These are phyloP conservation scores for Lamellibrachia satsuma DNA, from an alignment of 2,888 invertebrate species.

Conservation along the genomic window DNA sequence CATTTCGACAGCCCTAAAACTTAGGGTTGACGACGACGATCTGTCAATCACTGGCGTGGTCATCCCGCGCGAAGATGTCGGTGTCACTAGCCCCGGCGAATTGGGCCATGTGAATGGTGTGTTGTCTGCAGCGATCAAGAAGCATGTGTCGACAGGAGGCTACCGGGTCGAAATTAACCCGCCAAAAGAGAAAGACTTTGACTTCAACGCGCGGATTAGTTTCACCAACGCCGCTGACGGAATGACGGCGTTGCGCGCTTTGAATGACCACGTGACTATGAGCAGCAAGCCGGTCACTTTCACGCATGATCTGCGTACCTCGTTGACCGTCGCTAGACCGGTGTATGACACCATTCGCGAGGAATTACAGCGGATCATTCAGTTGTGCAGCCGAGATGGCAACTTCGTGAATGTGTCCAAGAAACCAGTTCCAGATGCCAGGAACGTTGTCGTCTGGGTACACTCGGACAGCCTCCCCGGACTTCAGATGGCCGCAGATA, in stretches of 20 bases:
- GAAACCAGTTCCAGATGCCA: background rate
- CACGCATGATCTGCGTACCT: conserved; percentile 18
- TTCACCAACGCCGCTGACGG: conserved; percentile 24
- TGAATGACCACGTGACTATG: background rate
- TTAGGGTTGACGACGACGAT: background rate
- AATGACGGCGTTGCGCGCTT: background rate
- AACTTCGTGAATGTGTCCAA: background rate
- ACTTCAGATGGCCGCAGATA: background rate
- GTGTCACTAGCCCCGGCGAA: background rate
- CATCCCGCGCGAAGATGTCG: background rate
- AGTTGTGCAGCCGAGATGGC: background rate
- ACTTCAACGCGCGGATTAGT: conserved; percentile 24
- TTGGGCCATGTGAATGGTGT: background rate
- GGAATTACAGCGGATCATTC: background rate
- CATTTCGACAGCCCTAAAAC: conserved; percentile 8
- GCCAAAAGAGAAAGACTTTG: conserved; percentile 32
- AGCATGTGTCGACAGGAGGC: background rate
- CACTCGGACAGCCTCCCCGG: background rate
- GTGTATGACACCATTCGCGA: conserved; percentile 21
- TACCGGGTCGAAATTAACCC: conserved; percentile 23
- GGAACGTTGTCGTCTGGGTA: background rate
- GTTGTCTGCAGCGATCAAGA: conserved; percentile 9
- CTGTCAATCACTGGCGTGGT: background rate
- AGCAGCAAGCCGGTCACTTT: background rate
- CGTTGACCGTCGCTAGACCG: conserved; percentile 22